Percentiles rank a stretch among this genome's conserved stretches.
phyloP scores from a whole-genome alignment of 2,113 vertebrate species.

The Cyphomyrus discorhynchus region DNA sequence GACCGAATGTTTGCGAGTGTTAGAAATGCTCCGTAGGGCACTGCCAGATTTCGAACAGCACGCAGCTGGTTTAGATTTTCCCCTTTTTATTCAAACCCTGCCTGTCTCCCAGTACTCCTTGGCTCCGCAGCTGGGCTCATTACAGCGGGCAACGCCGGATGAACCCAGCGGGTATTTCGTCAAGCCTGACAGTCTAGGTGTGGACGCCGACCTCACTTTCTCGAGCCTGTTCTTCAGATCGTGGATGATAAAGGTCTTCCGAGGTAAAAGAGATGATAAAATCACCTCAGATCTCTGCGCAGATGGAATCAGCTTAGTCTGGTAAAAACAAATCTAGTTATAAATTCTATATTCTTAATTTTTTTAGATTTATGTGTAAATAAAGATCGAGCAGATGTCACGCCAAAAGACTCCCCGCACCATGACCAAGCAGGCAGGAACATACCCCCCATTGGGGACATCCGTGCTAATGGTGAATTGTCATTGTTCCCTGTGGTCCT shows the following conservation, averaged over 20 bases:
- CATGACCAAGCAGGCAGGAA: not conserved
- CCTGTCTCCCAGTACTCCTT: not conserved
- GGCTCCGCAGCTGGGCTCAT: not conserved
- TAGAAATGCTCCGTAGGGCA: not conserved
- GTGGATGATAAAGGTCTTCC: not conserved
- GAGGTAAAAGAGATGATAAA: not conserved
- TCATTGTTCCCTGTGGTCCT: constrained; percentile 51
- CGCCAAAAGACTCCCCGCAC: not conserved
- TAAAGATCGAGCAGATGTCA: not conserved
- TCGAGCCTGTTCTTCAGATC: not conserved
- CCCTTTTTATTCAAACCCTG: not conserved
- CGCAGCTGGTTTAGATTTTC: not conserved
- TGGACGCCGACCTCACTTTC: not conserved
- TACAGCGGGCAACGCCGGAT: not conserved
- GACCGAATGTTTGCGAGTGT: not conserved
- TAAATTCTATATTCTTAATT: not conserved
- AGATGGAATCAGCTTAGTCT: not conserved
- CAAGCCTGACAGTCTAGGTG: not conserved
- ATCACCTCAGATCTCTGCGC: not conserved
- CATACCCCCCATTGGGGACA: constrained; percentile 41
- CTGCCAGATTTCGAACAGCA: not conserved
- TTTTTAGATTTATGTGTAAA: not conserved
- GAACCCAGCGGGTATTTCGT: not conserved
- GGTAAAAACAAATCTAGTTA: not conserved
- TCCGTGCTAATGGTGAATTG: constrained; percentile 57